Evolutionary conservation across 2,113 vertebrate genomes (phyloP), one percentile per base, ranked within the genome.

Genomic region (Callipepla californica): DNA sequence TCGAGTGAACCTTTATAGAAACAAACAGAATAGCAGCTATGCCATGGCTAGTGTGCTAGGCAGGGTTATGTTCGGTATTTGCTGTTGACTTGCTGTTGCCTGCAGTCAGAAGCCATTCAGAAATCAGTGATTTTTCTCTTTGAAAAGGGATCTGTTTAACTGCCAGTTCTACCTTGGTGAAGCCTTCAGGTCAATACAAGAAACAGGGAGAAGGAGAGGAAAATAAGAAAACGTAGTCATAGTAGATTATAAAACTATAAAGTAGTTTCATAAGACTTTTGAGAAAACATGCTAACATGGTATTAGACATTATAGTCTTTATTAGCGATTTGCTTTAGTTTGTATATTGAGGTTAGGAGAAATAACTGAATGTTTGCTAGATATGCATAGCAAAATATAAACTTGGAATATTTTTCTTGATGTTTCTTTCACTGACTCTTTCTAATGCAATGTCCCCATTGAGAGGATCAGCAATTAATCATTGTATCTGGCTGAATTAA

Each of bases 341-440:
- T 65, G 19, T 61, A 5, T 74, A 89, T 87, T 85, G n/a, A 78
- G 89, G 42, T 78, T 42, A 51, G 55, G 25, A 25, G 21, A 88
- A 42, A 45, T 75, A 55, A 48, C 51, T 81, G 50, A 80, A 40
- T 88, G 34, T 84, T 80, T 80, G 14, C 66, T 78, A 30, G 19
- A 22, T 30, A 55, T 4, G 63, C 22, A 55, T 5, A 45, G 65
- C 59, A 86, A 89, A 80, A 59, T 50, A 42, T 70, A 47, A 86
- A 75, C 73, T 67, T 0, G 0, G 30, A 68, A 20, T 67, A 48
- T 89, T 78, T 83, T 78, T 13, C 44, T 65, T 57, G 30, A 38
- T 34, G 3, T 86, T 80, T 88, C 20, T 79, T 12, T 90, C 11
- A 28, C 25, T 51, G 78, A 5, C 28, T 12, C 48, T 90, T 87